Conservation (phyloP, 2,113 vertebrate genomes). For the Oreochromis tanganicae region DNA sequence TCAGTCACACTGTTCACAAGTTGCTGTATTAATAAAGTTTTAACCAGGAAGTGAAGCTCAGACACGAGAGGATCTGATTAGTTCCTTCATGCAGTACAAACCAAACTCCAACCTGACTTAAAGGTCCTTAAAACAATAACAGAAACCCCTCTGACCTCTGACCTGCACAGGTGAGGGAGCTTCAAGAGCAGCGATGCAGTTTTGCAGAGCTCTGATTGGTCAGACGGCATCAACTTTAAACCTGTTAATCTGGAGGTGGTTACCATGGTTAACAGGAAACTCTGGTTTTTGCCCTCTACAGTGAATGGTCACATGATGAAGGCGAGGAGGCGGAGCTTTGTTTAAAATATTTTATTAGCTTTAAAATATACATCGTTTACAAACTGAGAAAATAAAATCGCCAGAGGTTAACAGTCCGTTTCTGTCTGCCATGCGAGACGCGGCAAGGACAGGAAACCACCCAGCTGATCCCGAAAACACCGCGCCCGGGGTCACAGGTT, state of each 20-base stretch:
- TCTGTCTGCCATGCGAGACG: not conserved
- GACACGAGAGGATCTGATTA: not conserved
- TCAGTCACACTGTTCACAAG: not conserved
- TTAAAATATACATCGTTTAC: slow-evolving; percentile 97
- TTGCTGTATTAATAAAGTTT: not conserved
- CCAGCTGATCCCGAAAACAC: not conserved
- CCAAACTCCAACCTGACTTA: not conserved
- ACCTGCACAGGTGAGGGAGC: too few relatives aligned
- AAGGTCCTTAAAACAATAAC: not conserved
- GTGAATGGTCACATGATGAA: not conserved
- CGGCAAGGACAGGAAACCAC: not conserved
- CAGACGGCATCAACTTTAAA: too few relatives aligned
- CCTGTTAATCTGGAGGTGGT: too few relatives aligned
- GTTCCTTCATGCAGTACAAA: too few relatives aligned
- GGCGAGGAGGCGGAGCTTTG: not conserved
- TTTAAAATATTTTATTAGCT: slow-evolving; percentile 96
- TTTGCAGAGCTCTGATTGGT: too few relatives aligned
- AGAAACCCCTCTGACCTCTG: not conserved
- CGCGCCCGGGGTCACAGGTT: slow-evolving; percentile 15
- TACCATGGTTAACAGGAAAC: too few relatives aligned
- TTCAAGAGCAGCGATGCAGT: too few relatives aligned
- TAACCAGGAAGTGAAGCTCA: not conserved
- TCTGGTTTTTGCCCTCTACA: too few relatives aligned
- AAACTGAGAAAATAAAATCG: slow-evolving; percentile 83
- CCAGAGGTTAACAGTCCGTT: slow-evolving; percentile 84